A percentile compares a stretch with the other conserved stretches of the same genome.
These are phyloP conservation scores for Mesitornis unicolor DNA, from an alignment of 2,113 vertebrate species.

Conservation along the genomic window DNA sequence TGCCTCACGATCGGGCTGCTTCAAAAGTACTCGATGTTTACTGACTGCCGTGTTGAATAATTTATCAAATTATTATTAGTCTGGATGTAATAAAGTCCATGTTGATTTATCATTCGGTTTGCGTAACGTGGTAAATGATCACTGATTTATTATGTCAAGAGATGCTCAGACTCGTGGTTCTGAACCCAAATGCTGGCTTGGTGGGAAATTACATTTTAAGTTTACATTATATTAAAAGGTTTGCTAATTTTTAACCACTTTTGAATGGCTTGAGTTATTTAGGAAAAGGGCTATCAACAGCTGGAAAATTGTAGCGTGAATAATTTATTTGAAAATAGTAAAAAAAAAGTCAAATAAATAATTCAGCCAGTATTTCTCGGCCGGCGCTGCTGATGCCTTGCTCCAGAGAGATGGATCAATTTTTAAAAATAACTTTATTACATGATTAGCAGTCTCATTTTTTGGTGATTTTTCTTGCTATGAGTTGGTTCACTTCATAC, in stretches of 20 bases:
- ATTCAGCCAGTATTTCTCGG: slow-evolving; percentile 28
- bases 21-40: background rate
- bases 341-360: slow-evolving; percentile 23
- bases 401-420: background rate
- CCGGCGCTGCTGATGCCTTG: background rate
- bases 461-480: slow-evolving; percentile 23
- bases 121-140: background rate
- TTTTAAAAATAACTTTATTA: slow-evolving; percentile 26
- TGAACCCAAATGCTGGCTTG: background rate
- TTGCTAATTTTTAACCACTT: background rate
- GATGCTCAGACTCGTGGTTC: background rate
- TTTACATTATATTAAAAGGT: background rate
- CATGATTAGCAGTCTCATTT: slow-evolving; percentile 12
- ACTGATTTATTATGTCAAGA: background rate
- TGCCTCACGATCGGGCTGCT: background rate
- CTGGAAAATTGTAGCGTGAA: background rate
- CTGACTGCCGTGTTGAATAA: background rate
- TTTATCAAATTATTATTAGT: background rate
- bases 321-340: slow-evolving; percentile 39
- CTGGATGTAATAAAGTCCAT: background rate
- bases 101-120: slow-evolving; percentile 23
- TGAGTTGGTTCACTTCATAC: background rate
- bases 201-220: background rate
- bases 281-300: background rate
- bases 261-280: background rate